Percentiles rank a stretch among this genome's conserved stretches.
Conservation (phyloP, 2,888 invertebrate genomes). For the Lymantria dispar region DNA sequence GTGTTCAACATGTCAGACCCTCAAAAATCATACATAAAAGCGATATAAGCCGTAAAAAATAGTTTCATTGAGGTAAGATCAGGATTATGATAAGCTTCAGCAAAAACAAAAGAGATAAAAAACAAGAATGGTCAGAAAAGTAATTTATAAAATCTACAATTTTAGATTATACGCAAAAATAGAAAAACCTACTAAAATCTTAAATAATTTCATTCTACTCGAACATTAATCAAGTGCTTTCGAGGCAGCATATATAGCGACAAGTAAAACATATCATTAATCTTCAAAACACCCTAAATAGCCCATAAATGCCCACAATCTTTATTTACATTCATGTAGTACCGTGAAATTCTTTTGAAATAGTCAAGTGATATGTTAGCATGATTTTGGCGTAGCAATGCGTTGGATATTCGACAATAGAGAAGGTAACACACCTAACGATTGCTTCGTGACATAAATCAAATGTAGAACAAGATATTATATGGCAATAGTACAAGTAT, state of each 20-base stretch:
- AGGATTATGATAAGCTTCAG: too few relatives aligned
- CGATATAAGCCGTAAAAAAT: too few relatives aligned
- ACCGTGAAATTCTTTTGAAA: slow-evolving; percentile 60
- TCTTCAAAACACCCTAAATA: slow-evolving; percentile 61
- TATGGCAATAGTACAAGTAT: slow-evolving; percentile 21
- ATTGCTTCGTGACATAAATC: slow-evolving; percentile 65
- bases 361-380: slow-evolving; percentile 50
- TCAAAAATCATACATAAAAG: too few relatives aligned
- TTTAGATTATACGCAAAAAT: too few relatives aligned
- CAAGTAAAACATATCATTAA: slow-evolving; percentile 60
- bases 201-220: slow-evolving; percentile 7
- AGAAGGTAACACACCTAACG: slow-evolving; percentile 36
- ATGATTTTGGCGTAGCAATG: slow-evolving; percentile 48
- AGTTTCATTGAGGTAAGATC: too few relatives aligned
- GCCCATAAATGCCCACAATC: slow-evolving; percentile 76
- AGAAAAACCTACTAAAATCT: neutral
- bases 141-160: too few relatives aligned
- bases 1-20: too few relatives aligned
- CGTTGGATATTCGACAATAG: slow-evolving; percentile 23
- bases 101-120: too few relatives aligned
- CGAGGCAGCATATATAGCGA: slow-evolving; percentile 32
- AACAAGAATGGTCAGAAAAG: too few relatives aligned
- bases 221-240: slow-evolving; percentile 47
- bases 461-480: slow-evolving; percentile 69
- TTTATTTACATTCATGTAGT: slow-evolving; percentile 49